Conservation (phyloP, 2,113 vertebrate species). For the Tachysurus vachellii region DNA sequence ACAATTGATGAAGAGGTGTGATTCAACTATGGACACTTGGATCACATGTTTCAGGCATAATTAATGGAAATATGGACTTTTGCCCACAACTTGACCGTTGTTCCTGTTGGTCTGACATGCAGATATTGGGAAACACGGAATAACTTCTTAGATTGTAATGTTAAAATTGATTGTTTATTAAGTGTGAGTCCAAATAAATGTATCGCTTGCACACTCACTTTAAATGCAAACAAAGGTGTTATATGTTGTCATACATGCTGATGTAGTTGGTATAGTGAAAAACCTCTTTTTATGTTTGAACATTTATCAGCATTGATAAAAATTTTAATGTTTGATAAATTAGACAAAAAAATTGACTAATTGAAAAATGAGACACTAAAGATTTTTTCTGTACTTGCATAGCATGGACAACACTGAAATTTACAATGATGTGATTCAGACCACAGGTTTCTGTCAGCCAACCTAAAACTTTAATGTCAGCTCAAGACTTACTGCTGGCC, state of each 20-base stretch:
- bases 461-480: constrained; percentile 22
- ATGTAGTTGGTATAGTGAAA: constrained; percentile 50
- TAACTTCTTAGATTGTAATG: constrained; percentile 49
- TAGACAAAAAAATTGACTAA: constrained; percentile 14
- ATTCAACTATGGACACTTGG: constrained; percentile 40
- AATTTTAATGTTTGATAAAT: constrained; percentile 24
- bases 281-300: constrained; percentile 46
- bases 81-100: constrained; percentile 29
- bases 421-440: constrained; percentile 17
- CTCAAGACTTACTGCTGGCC: constrained; percentile 31
- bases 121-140: constrained; percentile 30
- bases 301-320: constrained; percentile 22
- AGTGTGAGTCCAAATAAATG: constrained; percentile 54
- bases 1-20: constrained; percentile 32
- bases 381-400: constrained; percentile 16
- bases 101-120: constrained; percentile 44
- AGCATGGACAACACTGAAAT: constrained; percentile 36
- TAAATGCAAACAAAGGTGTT: constrained; percentile 47
- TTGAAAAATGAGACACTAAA: constrained; percentile 5
- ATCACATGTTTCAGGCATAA: constrained; percentile 41
- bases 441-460: constrained; percentile 21
- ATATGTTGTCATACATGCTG: constrained; percentile 50
- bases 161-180: constrained; percentile 53
- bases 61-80: constrained; percentile 33
- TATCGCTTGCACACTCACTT: constrained; percentile 51